Base-by-base conservation (phyloP, 2,797 vertebrate species). In the Nannoperca obscura region DNA sequence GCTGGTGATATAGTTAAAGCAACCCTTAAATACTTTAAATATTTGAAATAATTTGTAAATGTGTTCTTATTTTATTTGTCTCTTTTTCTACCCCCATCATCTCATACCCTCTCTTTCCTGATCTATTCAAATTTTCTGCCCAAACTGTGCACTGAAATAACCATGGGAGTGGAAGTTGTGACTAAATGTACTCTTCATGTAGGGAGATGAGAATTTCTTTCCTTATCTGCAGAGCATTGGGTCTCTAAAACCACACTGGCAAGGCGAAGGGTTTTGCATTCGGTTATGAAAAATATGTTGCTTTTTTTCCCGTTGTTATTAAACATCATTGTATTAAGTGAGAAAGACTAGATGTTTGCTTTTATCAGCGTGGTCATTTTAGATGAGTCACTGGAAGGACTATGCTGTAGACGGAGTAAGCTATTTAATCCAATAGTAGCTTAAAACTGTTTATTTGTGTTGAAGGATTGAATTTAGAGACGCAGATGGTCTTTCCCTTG, bases 1-100 rank as follows among this genome's bases (percentile, higher is more conserved):
- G 42, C 40, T 71, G 53, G 65, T 74, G 66, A 34, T 60, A 50
- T 50, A 70, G 82, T 80, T 64, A 54, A 76, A 82, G 65, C 32
- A 76, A 85, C 83, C 59, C 52, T 64, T 54, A 67, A 69, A 52
- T 85, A 68, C 77, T 87, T 84, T 54, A 70, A 71, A 77, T 79
- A 75, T 87, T 85, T 82, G 66, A 75, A 88, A 72, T 78, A 0
- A 83, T 85, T 87, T 82, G 61, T 77, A 60, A 83, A 71, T 81
- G 34, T 83, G 44, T 83, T 81, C 15, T 52, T 76, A 52, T 86
- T 88, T 82, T 87, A 59, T 78, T 72, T 83, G 47, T 78, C 24
- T 79, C 3, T 3, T 66, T 83, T 67, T 85, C 20, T 62, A 14
- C 55, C 42, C 63, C 34, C 15, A 10, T 75, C 15, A 60, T 85